Base-by-base conservation (phyloP, 2,797 vertebrate genomes). In the Bucorvus abyssinicus region DNA sequence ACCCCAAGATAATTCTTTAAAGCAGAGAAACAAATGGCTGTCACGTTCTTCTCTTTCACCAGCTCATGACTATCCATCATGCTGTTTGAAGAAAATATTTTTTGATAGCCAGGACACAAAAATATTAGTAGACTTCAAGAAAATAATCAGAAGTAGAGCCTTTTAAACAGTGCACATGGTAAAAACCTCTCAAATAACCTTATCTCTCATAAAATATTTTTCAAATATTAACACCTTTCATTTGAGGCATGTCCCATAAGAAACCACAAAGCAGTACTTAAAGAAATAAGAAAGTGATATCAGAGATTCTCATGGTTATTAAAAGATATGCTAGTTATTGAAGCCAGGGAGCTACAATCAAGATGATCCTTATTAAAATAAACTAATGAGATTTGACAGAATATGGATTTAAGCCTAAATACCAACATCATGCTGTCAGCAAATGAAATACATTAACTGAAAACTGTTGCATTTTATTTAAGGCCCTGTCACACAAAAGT, bases 341-440 rank as follows among this genome's bases (percentile, higher is more conserved):
- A 89, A 85, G 24, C 27, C 53, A 91, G 38, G 32, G 45, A 93
- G 32, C 34, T 64, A 57, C 64, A 78, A 89, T 75, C 76, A 75
- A 93, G 82, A 87, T 91, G 64, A 92, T 74, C 49, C 55, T 71
- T 85, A 81, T 69, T 91, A 70, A 89, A 94, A 89, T 80, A 89
- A 89, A 60, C 49, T 89, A 93, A 92, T 85, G 78, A 94, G 90
- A 93, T 95, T 88, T 90, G 90, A 87, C 89, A 95, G 71, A 96
- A 83, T 64, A 55, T 71, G 42, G 94, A 89, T 93, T 93, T 91
- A 92, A 89, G 79, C 71, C 92, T 93, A 91, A 93, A 95, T 78
- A 93, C 78, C 87, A 96, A 93, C 89, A 68, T 90, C 89, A 88
- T 12, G 14, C 85, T 91, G 75, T 65, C 88, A 86, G 80, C 74